Conservation (phyloP, 2,888 invertebrate genomes). For the Epinotia brunnichana region DNA sequence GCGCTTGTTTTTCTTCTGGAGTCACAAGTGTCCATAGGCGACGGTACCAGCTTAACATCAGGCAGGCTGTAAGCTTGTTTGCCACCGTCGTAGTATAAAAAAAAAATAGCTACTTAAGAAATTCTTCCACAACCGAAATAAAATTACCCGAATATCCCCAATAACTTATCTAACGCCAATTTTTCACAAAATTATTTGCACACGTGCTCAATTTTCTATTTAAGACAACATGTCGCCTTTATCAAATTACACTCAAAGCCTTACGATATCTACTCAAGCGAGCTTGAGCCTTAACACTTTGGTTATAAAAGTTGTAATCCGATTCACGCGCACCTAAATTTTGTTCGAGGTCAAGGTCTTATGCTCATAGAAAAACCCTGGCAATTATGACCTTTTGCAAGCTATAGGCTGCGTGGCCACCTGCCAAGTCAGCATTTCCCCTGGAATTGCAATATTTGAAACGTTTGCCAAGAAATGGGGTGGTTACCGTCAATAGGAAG, state of each 20-base stretch:
- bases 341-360: not conserved
- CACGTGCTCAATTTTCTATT: constrained; percentile 24
- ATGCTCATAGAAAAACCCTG: not conserved
- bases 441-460: constrained; percentile 33
- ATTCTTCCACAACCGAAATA: not conserved
- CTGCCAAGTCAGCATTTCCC: constrained; percentile 33
- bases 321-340: not conserved
- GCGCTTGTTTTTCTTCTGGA: too few species aligned
- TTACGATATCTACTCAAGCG: not conserved
- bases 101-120: not conserved
- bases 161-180: not conserved
- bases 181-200: constrained; percentile 19
- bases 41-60: too few species aligned
- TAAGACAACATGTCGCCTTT: constrained; percentile 28
- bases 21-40: too few species aligned
- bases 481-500: constrained; percentile 32
- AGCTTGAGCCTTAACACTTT: constrained; percentile 4
- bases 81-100: too few species aligned
- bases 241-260: constrained; percentile 33
- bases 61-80: too few species aligned
- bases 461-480: constrained; percentile 33
- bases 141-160: not conserved
- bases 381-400: not conserved
- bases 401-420: constrained; percentile 5
- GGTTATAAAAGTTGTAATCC: not conserved